Percentiles rank a stretch among this genome's conserved stretches.
Conservation (phyloP, 30 jellyfish, hydroid and myxozoan genomes). For the Mastigias papua region DNA sequence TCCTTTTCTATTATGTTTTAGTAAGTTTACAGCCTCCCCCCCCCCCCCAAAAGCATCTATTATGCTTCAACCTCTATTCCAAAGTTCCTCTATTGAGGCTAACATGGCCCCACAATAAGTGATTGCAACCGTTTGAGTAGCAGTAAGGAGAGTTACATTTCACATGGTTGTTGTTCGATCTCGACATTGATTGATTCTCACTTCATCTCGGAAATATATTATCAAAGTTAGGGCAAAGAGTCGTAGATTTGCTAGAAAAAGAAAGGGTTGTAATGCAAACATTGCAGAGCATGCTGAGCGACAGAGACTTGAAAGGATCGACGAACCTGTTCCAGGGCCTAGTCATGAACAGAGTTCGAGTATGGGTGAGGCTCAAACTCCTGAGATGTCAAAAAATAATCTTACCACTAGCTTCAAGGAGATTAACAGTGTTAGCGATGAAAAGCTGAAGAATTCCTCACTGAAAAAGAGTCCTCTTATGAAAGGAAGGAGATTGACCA, state of each 20-base stretch:
- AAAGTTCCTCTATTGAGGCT: not conserved
- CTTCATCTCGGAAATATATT: not conserved
- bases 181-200: not conserved
- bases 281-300: not conserved
- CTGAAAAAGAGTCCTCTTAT: constrained; percentile 22
- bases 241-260: constrained; percentile 22
- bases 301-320: not conserved
- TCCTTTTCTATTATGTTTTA: not conserved
- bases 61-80: constrained; percentile 6
- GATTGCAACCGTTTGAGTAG: not conserved
- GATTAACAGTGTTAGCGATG: not conserved
- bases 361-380: constrained; percentile 12
- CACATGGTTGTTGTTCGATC: not conserved
- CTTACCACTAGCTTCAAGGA: not conserved
- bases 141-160: not conserved
- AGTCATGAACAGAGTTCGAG: constrained; percentile 7
- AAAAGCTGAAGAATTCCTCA: constrained; percentile 23
- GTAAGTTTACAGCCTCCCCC: not conserved
- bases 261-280: constrained; percentile 24
- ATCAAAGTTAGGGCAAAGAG: constrained; percentile 19
- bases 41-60: not conserved
- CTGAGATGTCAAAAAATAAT: not conserved
- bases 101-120: not conserved
- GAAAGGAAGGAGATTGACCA: constrained; percentile 14
- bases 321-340: constrained; percentile 18